Base-by-base conservation (phyloP, 2,113 vertebrate genomes). In the Nyctibius bracteatus region DNA sequence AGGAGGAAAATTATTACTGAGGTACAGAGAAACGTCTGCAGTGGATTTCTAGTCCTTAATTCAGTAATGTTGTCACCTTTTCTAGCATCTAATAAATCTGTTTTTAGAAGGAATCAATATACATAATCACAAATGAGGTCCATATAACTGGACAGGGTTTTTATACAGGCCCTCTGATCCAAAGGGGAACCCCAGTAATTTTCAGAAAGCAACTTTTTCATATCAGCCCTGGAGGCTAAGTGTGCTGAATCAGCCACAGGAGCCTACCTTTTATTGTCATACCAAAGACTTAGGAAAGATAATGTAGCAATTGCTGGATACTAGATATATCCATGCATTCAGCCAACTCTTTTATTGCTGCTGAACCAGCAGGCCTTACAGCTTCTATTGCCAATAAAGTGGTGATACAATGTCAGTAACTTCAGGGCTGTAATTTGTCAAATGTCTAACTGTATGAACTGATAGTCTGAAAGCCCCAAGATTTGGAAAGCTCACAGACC, bases 151-250 rank as follows among this genome's bases (percentile, higher is more conserved):
- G 14, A 4, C n/a, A 35, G 14, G 24, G 4, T 2, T 77, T 95
- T 83, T 80, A 21, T 55, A 55, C 11, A 35, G 14, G 14, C 17
- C 44, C 28, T 51, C 6, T 28, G 70, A 58, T 37, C 24, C 37
- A 72, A 33, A 47, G 10, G 7, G 10, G 3, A 19, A 41, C 3
- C 5, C 9, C 12, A 6, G 9, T 0, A 2, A 8, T 88, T 80
- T 88, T 84, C 81, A 89, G 41, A 44, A 81, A 51, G 49, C 8
- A 39, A 4, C 33, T 66, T 80, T 65, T 94, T 43, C 8, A 3
- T 55, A 35, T 79, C 24, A 72, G 5, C 8, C 12, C 24, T 39
- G 4, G 35, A 82, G 24, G 6, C n/a, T 63, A 43, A 12, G 28
- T 70, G 18, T 39, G 8, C 10, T 61, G 44, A 65, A 62, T 47